These are phyloP conservation scores for Platichthys stellatus DNA, from an alignment of 2,113 vertebrate genomes.

Conservation along the genomic window DNA sequence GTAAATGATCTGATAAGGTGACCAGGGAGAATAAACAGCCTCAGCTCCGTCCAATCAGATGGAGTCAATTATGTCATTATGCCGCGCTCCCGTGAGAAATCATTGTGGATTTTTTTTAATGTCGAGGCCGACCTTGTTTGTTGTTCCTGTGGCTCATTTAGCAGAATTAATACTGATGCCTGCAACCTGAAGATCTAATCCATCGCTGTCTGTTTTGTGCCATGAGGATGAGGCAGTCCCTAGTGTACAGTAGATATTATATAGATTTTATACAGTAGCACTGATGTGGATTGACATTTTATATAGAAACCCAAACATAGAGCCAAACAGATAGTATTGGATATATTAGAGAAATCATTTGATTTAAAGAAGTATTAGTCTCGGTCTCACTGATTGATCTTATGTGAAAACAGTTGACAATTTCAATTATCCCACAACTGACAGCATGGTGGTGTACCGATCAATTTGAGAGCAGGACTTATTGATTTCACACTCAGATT, in stretches of 20 bases:
- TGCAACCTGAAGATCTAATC: conserved; percentile 27
- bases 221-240: not conserved
- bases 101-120: conserved; percentile 27
- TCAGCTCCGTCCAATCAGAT: conserved; percentile 57
- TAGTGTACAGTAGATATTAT: not conserved
- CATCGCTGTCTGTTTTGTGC: not conserved
- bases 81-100: conserved; percentile 52
- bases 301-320: no score
- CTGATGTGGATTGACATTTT: not conserved
- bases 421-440: no score
- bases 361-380: no score
- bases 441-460: no score
- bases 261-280: not conserved
- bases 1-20: conserved; percentile 47
- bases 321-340: no score
- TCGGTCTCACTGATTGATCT: no score
- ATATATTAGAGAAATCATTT: no score
- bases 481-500: no score
- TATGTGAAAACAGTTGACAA: no score
- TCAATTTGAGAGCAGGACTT: no score
- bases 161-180: conserved; percentile 38
- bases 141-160: conserved; percentile 44
- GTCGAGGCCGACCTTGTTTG: conserved; percentile 40
- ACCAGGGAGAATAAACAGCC: conserved; percentile 42
- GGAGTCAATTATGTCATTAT: conserved; percentile 61